A percentile compares a stretch with the other conserved stretches of the same genome.
These are phyloP conservation scores for Charadrius vociferus DNA, from an alignment of 2,113 vertebrate species.

Conservation along the genomic window DNA sequence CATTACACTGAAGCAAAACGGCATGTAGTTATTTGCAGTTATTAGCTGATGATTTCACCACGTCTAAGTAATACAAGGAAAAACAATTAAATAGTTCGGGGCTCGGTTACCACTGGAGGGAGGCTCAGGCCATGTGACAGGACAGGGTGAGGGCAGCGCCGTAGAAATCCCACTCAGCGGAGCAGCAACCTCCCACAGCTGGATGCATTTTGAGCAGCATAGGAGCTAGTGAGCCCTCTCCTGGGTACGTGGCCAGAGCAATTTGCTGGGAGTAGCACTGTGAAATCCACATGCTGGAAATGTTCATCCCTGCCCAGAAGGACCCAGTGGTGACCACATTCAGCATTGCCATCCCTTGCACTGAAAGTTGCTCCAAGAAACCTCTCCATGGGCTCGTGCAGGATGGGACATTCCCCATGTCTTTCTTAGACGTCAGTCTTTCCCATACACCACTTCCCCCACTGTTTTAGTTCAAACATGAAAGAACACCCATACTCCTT, in stretches of 20 bases:
- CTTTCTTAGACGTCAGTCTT: not conserved
- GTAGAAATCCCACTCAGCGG: rapidly evolving
- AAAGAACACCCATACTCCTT: not conserved
- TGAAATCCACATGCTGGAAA: not conserved
- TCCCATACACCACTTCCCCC: not conserved
- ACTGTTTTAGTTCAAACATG: not conserved
- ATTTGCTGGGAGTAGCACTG: not conserved
- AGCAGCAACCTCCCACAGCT: not conserved
- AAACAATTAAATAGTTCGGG: not conserved
- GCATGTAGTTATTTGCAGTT: not conserved
- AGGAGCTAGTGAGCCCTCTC: not conserved
- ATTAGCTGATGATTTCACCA: not conserved
- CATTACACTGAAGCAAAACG: not conserved
- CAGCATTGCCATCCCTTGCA: not conserved
- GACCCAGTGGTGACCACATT: not conserved
- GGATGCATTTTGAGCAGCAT: not conserved
- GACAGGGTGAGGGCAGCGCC: not conserved
- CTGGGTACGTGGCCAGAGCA: not conserved
- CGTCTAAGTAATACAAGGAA: not conserved
- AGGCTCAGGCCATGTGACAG: not conserved
- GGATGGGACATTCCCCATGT: not conserved
- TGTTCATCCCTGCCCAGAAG: not conserved
- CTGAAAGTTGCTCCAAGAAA: not conserved
- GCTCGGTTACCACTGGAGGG: not conserved
- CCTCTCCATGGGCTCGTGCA: not conserved